A percentile compares a stretch with the other conserved stretches of the same genome.
phyloP scores from a whole-genome alignment of 2,797 vertebrate species.

The Melanitta fusca region DNA sequence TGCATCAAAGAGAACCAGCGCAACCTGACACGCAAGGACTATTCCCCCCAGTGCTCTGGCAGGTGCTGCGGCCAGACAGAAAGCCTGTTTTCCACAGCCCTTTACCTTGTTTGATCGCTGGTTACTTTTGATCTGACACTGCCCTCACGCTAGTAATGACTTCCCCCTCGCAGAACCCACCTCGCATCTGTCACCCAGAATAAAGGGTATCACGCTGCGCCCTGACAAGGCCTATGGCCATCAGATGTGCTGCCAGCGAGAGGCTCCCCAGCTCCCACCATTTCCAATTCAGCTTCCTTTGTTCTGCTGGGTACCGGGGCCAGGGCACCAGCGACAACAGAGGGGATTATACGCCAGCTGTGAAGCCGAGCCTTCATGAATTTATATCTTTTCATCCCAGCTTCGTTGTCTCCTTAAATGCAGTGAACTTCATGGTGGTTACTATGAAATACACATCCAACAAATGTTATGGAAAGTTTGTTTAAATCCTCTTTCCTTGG shows the following conservation, averaged over 20 bases:
- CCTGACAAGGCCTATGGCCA: constrained; percentile 88
- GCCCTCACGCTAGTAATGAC: constrained; percentile 82
- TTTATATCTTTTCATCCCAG: constrained; percentile 79
- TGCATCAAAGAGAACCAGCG: constrained; percentile 81
- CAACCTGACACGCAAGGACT: constrained; percentile 77
- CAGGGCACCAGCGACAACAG: constrained; percentile 78
- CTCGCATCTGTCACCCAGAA: constrained; percentile 90
- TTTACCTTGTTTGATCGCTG: constrained; percentile 85
- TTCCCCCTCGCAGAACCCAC: constrained; percentile 82
- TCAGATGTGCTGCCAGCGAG: constrained; percentile 79
- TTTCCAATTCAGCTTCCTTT: constrained; percentile 86
- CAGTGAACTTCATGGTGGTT: constrained; percentile 77
- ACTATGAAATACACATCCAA: constrained; percentile 78
- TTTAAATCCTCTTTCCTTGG: constrained; percentile 79
- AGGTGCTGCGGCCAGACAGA: constrained; percentile 83
- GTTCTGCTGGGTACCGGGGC: constrained; percentile 79
- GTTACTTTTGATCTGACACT: constrained; percentile 88
- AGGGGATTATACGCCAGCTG: constrained; percentile 84
- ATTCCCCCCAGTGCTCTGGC: constrained; percentile 78
- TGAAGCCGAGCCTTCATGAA: constrained; percentile 81
- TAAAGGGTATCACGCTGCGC: constrained; percentile 91
- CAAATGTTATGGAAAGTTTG: constrained; percentile 79
- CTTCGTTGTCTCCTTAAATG: constrained; percentile 76
- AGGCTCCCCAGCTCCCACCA: constrained; percentile 82
- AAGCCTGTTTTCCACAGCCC: constrained; percentile 80